phyloP scores from a whole-genome alignment of 1,140 invertebrate genomes.

The Antheraea mylitta region DNA sequence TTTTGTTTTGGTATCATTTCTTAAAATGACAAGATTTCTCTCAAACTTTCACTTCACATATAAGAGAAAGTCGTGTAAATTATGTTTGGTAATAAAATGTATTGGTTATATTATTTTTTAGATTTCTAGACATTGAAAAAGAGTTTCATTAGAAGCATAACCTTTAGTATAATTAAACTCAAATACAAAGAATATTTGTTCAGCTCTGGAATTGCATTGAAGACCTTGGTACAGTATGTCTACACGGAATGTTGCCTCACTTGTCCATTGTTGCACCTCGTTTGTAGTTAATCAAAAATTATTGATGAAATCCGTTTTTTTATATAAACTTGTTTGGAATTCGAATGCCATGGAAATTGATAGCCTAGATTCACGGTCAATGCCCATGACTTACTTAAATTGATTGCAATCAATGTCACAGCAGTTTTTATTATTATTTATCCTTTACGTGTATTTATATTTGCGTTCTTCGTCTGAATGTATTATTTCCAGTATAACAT shows the following conservation, averaged over 20 bases:
- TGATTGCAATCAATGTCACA: neutral
- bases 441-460: too few species aligned
- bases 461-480: too few species aligned
- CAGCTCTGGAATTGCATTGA: neutral
- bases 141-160: neutral
- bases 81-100: neutral
- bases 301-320: neutral
- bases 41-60: neutral
- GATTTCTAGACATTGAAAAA: neutral
- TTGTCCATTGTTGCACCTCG: neutral
- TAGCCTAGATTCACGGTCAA: neutral
- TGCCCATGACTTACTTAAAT: neutral
- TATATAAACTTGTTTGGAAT: neutral
- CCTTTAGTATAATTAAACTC: too few species aligned
- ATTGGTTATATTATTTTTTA: neutral
- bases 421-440: too few species aligned
- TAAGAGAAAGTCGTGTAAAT: neutral
- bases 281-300: neutral
- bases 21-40: neutral
- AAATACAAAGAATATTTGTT: neutral
- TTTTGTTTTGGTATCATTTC: neutral
- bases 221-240: neutral
- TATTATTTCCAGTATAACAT: too few species aligned
- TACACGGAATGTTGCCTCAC: neutral
- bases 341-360: neutral